phyloP scores from a whole-genome alignment of 2,888 invertebrate species.

The Calliphora vomitoria region DNA sequence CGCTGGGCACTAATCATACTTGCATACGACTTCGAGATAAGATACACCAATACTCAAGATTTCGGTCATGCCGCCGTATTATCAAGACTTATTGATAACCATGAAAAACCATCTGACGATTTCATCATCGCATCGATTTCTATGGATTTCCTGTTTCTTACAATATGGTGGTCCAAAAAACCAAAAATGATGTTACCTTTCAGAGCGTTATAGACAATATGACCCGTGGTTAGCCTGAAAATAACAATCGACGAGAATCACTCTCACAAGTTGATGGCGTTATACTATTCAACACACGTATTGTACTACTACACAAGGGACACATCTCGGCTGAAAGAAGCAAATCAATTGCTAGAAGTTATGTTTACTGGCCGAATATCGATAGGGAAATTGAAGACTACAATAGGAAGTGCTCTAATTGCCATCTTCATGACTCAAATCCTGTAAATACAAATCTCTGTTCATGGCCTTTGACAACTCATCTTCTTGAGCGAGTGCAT shows the following conservation, averaged over 20 bases:
- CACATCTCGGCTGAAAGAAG: constrained; percentile 30
- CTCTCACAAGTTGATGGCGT: no score
- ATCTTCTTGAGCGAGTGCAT: constrained; percentile 69
- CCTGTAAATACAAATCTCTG: constrained; percentile 29
- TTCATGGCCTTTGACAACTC: constrained; percentile 69
- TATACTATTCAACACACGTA: neutral
- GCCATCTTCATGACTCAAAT: neutral
- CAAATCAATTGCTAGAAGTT: constrained; percentile 34
- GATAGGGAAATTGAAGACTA: constrained; percentile 76
- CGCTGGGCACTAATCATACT: constrained; percentile 49
- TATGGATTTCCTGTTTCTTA: neutral
- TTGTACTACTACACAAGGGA: constrained; percentile 34
- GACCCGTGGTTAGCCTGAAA: constrained; percentile 12
- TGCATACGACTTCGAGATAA: no score
- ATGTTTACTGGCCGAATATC: constrained; percentile 59
- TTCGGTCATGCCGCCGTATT: constrained; percentile 73
- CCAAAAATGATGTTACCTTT: neutral
- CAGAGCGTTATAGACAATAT: constrained; percentile 7
- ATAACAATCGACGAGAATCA: neutral
- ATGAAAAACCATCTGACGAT: constrained; percentile 55
- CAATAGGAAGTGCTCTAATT: constrained; percentile 25
- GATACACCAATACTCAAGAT: constrained; percentile 61
- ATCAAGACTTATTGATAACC: constrained; percentile 69
- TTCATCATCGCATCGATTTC: constrained; percentile 48
- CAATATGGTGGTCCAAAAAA: neutral